Percentiles rank a stretch among this genome's conserved stretches.
Evolutionary conservation across 2,888 invertebrate species (phyloP).

Genomic region (Temnothorax unifasciatus): DNA sequence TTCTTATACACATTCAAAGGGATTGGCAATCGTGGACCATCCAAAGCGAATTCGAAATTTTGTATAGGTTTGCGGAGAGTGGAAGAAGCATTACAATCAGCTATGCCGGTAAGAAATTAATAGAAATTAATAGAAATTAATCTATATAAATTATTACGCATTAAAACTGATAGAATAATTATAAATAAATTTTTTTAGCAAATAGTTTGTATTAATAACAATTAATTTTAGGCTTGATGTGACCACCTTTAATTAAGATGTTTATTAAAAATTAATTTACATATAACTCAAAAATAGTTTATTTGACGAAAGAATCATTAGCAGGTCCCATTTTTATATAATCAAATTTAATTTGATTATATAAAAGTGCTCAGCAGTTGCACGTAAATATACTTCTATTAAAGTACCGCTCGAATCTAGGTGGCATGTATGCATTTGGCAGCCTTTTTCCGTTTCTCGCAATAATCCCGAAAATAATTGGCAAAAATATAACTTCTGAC

Average conservation of each 20-base stretch:
- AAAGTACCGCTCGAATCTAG: not conserved
- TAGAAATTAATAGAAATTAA: not conserved
- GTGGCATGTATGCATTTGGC: slow-evolving; percentile 30
- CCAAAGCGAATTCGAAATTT: slow-evolving; percentile 18
- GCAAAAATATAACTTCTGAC: slow-evolving; percentile 1
- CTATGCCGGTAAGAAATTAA: slow-evolving; percentile 16
- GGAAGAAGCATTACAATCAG: slow-evolving; percentile 35
- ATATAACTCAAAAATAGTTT: not conserved
- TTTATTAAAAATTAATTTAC: slow-evolving; percentile 2
- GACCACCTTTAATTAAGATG: not conserved
- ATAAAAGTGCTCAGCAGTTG: no score
- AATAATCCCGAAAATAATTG: slow-evolving; percentile 59
- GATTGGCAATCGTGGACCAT: slow-evolving; percentile 27
- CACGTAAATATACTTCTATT: no score
- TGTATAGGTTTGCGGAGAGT: slow-evolving; percentile 24
- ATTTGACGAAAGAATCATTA: not conserved
- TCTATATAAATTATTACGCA: no score
- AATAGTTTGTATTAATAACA: not conserved
- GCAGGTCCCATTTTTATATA: not conserved
- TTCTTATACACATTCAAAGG: slow-evolving; percentile 18
- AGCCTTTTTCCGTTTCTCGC: slow-evolving; percentile 53
- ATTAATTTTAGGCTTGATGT: not conserved
- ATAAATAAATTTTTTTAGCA: no score
- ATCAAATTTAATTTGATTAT: no score
- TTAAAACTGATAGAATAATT: not conserved